Evolutionary conservation across 2,113 vertebrate genomes (phyloP).

Genomic region (Crotalus tigris): DNA sequence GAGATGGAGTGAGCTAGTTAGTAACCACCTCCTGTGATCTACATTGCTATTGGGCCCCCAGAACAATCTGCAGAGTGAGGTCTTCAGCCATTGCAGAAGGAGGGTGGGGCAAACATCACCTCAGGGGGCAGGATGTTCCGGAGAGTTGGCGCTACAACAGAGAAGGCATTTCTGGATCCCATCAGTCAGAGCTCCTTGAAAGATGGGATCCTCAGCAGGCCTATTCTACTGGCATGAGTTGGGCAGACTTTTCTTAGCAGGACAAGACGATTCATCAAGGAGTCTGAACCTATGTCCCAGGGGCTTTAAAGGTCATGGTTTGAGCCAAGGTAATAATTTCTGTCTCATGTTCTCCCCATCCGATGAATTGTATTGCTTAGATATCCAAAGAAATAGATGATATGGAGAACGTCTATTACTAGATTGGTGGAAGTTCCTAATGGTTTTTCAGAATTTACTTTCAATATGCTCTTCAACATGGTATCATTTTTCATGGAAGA

Average conservation of each 20-base stretch:
- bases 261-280: not conserved
- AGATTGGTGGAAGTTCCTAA: not conserved
- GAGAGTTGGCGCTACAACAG: not conserved
- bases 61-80: not conserved
- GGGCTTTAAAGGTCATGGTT: not conserved
- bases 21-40: not conserved
- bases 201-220: not conserved
- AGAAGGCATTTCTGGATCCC: not conserved
- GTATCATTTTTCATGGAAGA: not conserved
- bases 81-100: not conserved
- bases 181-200: not conserved
- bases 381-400: constrained; percentile 6
- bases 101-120: not conserved
- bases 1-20: not conserved
- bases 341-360: not conserved
- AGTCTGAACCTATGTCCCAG: not conserved
- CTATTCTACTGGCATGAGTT: not conserved
- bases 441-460: not conserved
- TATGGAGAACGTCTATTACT: not conserved
- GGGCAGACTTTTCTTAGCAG: not conserved
- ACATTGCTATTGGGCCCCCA: not conserved
- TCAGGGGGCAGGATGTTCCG: not conserved
- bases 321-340: constrained; percentile 8
- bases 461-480: not conserved
- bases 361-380: not conserved